Percentiles rank a stretch among this genome's conserved stretches.
Evolutionary conservation across 2,888 invertebrate genomes (phyloP).

Genomic region (Heteropelma amictum): DNA sequence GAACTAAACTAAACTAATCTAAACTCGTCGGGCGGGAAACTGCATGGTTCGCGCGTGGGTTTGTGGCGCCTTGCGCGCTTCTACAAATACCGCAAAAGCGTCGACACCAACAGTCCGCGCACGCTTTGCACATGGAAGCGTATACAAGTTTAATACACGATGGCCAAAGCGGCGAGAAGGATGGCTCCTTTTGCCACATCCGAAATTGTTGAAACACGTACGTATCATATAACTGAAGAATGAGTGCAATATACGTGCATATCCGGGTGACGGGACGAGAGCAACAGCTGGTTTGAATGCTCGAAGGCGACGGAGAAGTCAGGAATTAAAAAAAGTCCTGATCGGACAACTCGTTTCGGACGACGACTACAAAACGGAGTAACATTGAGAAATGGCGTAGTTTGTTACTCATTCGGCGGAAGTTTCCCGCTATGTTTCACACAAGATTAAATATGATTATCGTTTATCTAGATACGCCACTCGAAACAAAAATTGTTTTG

Average conservation of each 20-base stretch:
- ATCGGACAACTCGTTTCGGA: too few relatives aligned
- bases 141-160: constrained; percentile 7
- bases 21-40: constrained; percentile 69
- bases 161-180: constrained; percentile 20
- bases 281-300: constrained; percentile 16
- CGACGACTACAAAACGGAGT: too few relatives aligned
- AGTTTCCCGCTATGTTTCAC: too few relatives aligned
- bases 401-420: too few relatives aligned
- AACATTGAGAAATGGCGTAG: too few relatives aligned
- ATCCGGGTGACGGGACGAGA: neutral
- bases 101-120: constrained; percentile 29
- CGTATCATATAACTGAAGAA: constrained; percentile 22
- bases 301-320: constrained; percentile 2
- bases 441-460: too few relatives aligned
- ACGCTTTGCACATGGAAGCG: neutral
- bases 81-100: constrained; percentile 23
- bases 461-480: too few relatives aligned
- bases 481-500: too few relatives aligned
- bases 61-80: constrained; percentile 58
- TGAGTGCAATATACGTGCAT: neutral
- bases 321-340: too few relatives aligned
- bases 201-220: constrained; percentile 36
- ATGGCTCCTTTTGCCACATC: constrained; percentile 14
- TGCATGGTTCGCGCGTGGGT: constrained; percentile 28
- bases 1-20: constrained; percentile 76